Conservation (phyloP, 64 coral and sea anemone species). For the Actinia tenebrosa region DNA sequence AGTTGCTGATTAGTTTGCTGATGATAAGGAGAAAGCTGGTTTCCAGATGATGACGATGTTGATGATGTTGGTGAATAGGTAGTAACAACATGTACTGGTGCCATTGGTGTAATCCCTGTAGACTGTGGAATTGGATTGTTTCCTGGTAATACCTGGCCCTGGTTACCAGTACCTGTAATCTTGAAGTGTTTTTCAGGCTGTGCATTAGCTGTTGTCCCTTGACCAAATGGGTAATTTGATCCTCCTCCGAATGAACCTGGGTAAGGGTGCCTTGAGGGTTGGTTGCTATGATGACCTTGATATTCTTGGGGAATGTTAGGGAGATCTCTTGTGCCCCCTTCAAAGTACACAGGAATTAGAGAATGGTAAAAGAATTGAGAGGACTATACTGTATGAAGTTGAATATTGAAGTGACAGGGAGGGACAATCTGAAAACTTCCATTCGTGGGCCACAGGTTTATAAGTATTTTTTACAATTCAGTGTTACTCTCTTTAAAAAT, state of each 20-base stretch:
- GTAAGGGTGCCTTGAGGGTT: background rate
- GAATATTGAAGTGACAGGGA: no score
- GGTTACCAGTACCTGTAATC: background rate
- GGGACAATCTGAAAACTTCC: no score
- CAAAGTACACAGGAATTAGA: background rate
- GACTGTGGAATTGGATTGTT: background rate
- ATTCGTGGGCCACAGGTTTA: no score
- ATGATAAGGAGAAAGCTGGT: background rate
- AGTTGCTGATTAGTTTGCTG: background rate
- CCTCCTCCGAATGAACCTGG: background rate
- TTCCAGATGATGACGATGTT: background rate
- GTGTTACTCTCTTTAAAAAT: no score
- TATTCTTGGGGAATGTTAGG: background rate
- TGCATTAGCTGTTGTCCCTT: background rate
- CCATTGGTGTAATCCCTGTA: background rate
- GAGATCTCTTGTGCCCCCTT: background rate
- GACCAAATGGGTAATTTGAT: background rate
- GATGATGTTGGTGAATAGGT: background rate
- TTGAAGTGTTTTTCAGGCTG: conserved; percentile 27
- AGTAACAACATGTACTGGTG: conserved; percentile 16
- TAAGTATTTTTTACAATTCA: no score
- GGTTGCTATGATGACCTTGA: background rate
- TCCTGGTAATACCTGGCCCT: background rate
- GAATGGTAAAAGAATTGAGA: background rate
- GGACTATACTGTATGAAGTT: no score